Percentiles rank a stretch among this genome's conserved stretches.
These are phyloP conservation scores for Caenorhabditis sinica DNA, from an alignment of 2,888 invertebrate genomes.

Conservation along the genomic window DNA sequence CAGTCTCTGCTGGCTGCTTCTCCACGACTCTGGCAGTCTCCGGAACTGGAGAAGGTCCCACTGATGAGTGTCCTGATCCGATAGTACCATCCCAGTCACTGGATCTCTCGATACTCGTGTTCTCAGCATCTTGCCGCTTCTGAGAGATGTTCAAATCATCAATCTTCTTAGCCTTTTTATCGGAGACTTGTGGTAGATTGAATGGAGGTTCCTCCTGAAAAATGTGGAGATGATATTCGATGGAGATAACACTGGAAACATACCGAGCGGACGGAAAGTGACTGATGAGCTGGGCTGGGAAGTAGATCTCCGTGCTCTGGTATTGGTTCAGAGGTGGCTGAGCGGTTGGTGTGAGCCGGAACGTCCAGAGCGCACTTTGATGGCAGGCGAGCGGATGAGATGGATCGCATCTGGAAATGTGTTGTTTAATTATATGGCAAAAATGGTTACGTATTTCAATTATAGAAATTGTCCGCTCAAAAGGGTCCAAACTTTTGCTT, in stretches of 20 bases:
- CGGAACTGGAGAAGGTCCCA: not conserved
- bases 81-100: not conserved
- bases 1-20: not conserved
- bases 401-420: not conserved
- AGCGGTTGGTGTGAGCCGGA: not conserved
- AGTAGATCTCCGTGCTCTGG: not conserved
- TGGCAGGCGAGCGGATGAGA: not conserved
- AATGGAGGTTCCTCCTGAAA: constrained; percentile 14
- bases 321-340: not conserved
- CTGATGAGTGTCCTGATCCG: not conserved
- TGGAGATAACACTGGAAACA: not conserved
- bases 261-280: not conserved
- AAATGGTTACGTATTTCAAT: no score
- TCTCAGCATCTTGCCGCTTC: not conserved
- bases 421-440: not conserved
- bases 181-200: not conserved
- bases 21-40: not conserved
- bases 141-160: not conserved
- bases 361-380: not conserved
- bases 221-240: no score
- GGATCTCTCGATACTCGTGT: not conserved
- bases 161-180: not conserved
- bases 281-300: not conserved
- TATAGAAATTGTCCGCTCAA: no score
- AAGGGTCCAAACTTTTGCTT: no score